These are phyloP conservation scores for Sinodicranocentrus sp. DNA, from an alignment of 2,888 invertebrate species.

Conservation along the genomic window DNA sequence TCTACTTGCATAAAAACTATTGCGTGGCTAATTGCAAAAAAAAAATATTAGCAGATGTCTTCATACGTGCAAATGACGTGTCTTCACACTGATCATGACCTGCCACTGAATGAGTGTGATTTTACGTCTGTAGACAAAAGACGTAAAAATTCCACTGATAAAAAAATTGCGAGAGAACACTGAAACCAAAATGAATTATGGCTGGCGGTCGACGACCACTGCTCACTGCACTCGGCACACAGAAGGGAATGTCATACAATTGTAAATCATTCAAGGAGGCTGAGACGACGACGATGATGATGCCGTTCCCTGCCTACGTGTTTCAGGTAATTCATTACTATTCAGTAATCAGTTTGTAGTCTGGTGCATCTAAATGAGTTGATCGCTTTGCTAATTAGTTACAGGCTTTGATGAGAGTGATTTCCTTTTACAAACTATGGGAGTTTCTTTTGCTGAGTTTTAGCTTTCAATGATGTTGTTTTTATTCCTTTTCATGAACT, in stretches of 20 bases:
- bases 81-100: neutral
- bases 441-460: too few relatives aligned
- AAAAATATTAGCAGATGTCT: too few relatives aligned
- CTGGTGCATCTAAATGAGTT: conserved; percentile 13
- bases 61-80: too few relatives aligned
- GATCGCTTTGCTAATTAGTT: neutral
- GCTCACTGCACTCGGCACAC: neutral
- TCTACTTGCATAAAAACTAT: too few relatives aligned
- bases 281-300: neutral
- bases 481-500: too few relatives aligned
- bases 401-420: neutral
- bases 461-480: too few relatives aligned
- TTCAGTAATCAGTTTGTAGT: neutral
- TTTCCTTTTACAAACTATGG: too few relatives aligned
- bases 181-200: neutral
- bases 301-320: neutral
- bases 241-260: neutral
- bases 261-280: neutral
- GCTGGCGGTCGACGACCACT: conserved; percentile 1
- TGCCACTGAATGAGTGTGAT: neutral
- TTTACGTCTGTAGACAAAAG: neutral
- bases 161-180: too few relatives aligned
- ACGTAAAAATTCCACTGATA: too few relatives aligned
- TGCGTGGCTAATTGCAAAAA: too few relatives aligned
- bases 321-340: neutral